These are phyloP conservation scores for Formica selysi DNA, from an alignment of 1,140 invertebrate species.

Conservation along the genomic window DNA sequence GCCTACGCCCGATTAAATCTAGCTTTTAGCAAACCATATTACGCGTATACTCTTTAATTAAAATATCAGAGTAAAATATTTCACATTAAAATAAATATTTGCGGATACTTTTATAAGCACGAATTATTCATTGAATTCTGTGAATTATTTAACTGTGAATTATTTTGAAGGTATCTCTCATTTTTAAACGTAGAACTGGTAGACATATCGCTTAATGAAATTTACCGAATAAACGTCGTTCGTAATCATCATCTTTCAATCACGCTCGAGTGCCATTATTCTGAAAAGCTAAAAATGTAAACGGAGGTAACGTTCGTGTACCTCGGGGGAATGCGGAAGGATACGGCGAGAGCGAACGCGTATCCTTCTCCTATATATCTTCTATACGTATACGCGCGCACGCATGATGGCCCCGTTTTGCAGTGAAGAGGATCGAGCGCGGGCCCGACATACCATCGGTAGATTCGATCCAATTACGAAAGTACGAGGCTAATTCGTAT, in stretches of 20 bases:
- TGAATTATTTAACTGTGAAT: neutral
- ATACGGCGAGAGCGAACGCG: neutral
- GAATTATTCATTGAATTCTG: neutral
- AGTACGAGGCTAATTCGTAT: slow-evolving; percentile 54
- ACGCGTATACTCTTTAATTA: neutral
- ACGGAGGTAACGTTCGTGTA: slow-evolving; percentile 3
- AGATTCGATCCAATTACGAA: slow-evolving; percentile 73
- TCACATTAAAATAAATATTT: neutral
- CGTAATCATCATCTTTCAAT: neutral
- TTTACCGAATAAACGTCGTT: neutral
- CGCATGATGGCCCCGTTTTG: neutral
- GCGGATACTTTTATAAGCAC: neutral
- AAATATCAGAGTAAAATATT: neutral
- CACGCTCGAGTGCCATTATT: neutral
- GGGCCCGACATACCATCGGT: neutral
- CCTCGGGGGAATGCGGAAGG: neutral
- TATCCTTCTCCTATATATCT: neutral
- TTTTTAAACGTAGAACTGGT: neutral
- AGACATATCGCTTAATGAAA: neutral
- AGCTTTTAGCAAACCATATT: slow-evolving; percentile 44
- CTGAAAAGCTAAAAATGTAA: neutral
- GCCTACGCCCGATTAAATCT: neutral
- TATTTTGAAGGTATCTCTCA: neutral
- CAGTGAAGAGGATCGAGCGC: slow-evolving; percentile 48
- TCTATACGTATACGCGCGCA: neutral